Base-by-base conservation (phyloP, 2,888 invertebrate species). In the Autographa gamma region DNA sequence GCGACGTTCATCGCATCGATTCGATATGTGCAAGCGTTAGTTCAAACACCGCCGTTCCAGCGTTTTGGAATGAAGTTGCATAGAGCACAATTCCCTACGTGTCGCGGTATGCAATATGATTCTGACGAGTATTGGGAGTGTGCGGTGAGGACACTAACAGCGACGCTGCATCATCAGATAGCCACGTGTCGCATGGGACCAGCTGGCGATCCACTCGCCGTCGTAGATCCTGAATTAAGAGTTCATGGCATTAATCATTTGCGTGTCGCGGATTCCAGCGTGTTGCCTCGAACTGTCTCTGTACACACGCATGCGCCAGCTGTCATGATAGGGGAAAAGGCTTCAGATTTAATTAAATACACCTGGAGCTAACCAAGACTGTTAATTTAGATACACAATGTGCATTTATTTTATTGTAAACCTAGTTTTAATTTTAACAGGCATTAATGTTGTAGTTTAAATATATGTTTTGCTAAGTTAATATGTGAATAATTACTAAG, bases 111-210 rank as follows among this genome's bases (percentile, higher is more conserved):
- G 71, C 73, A 66, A 1, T 97, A 96, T 77, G 96, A 94, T 60
- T 93, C 96, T 4, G 96, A 97, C 77, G 95, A 95, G 38, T 97
- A 97, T 84, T 97, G 97, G 97, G 95, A 96, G 66, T 97, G 97
- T 87, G 96, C 97, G 31, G 92, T 96, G 9, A 94, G 96, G 18
- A 96, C 97, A 73, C 89, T 97, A 58, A 96, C 97, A 0, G 93
- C 96, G 16, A 97, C 97, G 69, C 95, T 97, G 83, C 97, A 97
- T 79, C 97, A 97, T 81, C 97, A 97, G 83, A 94, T 96, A 32
- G 96, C 97, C 0, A 97, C 97, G 0, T 95, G 96, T 75, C 97
- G 97, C 81, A 97, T 97, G 97, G 97, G 97, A 0, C 96, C 97
- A 0, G 85, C 84, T 32, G 90, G 86, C 0, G 97, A 97, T 88